Evolutionary conservation across 2,113 vertebrate species (phyloP), one percentile per base, ranked within the genome.

Genomic region (Sisor rabdophorus): DNA sequence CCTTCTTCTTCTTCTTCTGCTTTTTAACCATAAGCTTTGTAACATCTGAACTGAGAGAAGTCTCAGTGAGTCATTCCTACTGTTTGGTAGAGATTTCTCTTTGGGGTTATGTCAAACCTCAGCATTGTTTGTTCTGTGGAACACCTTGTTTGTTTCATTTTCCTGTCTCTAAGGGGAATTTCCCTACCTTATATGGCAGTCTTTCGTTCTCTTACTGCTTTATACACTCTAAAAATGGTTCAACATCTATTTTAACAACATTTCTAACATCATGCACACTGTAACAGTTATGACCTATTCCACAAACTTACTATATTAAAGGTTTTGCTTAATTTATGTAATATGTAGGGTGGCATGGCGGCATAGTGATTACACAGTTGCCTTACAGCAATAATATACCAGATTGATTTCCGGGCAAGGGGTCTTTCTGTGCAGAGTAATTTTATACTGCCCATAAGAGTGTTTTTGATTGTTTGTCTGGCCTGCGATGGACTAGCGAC

Each of bases 21-120:
- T 3, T 13, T 61, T 72, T 72, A 72, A 69, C 59, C 36, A 54
- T 78, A 72, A 72, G 76, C 64, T 78, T 55, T 76, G 36, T 65
- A 70, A n/a, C 26, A 19, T 75, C 24, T 60, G 26, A 52, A 16
- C 71, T 67, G 58, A 47, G 36, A 71, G 58, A 64, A 64, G 55
- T 61, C 15, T n/a, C 28, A 53, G 50, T 82, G 77, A 82, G 81
- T 82, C 81, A 82, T 72, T 60, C 24, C 36, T 77, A 40, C 44
- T 71, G 30, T 15, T 63, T 61, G 22, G 44, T 28, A 55, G 69
- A 55, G 26, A 76, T 47, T 68, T 53, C 65, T 81, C 40, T 16
- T 50, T 63, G 40, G 52, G 73, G 44, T 52, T 52, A 71, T 3
- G 24, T 70, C 47, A 68, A 54, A 22, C 69, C 36, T 56, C 44